These are phyloP conservation scores for Drosophila nasuta DNA, from an alignment of 1,140 invertebrate genomes.

Conservation along the genomic window DNA sequence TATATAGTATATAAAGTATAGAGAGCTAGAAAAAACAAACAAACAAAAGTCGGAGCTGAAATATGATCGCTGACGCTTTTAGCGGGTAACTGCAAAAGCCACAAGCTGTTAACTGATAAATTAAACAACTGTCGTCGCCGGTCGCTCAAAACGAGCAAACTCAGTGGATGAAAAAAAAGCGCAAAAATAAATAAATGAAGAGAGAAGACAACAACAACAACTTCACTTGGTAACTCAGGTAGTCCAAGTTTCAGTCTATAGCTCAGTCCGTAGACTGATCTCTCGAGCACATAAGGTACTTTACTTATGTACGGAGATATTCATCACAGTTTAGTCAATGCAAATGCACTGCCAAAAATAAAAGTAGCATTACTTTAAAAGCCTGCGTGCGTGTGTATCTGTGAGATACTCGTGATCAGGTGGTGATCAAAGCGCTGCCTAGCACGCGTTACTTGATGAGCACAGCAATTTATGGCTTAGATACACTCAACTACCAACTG, in stretches of 20 bases:
- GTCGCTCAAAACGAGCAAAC: slow-evolving; percentile 44
- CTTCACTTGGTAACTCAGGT: slow-evolving; percentile 43
- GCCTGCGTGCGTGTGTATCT: slow-evolving; percentile 29
- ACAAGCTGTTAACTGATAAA: slow-evolving; percentile 72
- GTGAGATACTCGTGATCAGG: slow-evolving; percentile 47
- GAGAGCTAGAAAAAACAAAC: neutral
- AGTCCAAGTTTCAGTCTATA: slow-evolving; percentile 14
- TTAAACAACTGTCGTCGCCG: slow-evolving; percentile 67
- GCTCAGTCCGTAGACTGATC: neutral
- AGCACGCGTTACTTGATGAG: slow-evolving; percentile 46
- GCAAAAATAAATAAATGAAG: slow-evolving; percentile 45
- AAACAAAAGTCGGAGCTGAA: slow-evolving; percentile 40
- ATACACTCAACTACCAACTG: slow-evolving; percentile 22
- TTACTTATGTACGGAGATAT: slow-evolving; percentile 13
- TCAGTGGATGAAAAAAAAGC: slow-evolving; percentile 23
- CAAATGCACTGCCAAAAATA: slow-evolving; percentile 48
- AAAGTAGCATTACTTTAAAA: slow-evolving; percentile 18
- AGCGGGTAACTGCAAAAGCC: slow-evolving; percentile 54
- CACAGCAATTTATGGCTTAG: slow-evolving; percentile 40
- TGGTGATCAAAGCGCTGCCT: slow-evolving; percentile 35
- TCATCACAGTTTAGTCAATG: slow-evolving; percentile 35
- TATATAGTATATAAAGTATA: neutral
- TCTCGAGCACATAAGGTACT: neutral
- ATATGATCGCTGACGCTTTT: slow-evolving; percentile 52
- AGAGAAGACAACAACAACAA: slow-evolving; percentile 15